These are phyloP conservation scores for Sminthopsis crassicaudata DNA, from an alignment of 2,113 vertebrate genomes.

Conservation along the genomic window DNA sequence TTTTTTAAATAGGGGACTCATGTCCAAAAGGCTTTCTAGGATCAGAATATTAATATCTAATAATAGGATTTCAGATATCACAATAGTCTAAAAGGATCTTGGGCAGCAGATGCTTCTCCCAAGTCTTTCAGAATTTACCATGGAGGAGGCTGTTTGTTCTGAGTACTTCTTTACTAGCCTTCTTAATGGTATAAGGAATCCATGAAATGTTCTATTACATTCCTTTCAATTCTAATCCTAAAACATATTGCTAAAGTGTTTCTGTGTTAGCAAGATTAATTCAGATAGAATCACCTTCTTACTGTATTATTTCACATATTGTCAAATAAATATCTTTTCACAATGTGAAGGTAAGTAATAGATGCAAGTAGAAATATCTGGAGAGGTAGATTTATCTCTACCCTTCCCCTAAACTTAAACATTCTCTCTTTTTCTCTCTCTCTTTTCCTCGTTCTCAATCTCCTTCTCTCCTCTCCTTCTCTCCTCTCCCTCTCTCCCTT, in stretches of 20 bases:
- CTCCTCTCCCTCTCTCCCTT: too few relatives aligned
- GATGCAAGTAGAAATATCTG: not conserved
- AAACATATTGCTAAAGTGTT: not conserved
- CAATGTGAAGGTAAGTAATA: not conserved
- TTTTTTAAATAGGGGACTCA: not conserved
- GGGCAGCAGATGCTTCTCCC: not conserved
- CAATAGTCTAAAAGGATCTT: not conserved
- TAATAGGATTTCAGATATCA: not conserved
- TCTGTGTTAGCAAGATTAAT: not conserved
- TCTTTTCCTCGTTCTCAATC: too few relatives aligned
- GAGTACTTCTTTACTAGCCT: not conserved
- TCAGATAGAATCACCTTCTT: not conserved
- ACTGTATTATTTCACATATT: not conserved
- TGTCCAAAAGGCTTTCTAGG: not conserved
- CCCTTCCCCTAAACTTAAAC: not conserved
- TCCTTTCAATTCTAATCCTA: not conserved
- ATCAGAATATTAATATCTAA: not conserved
- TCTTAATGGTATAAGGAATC: not conserved
- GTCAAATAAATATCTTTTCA: not conserved
- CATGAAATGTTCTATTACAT: not conserved
- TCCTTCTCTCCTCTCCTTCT: too few relatives aligned
- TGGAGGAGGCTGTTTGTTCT: not conserved
- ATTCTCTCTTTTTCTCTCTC: not conserved
- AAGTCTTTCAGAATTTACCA: not conserved
- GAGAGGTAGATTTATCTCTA: not conserved